Percentiles rank a stretch among this genome's conserved stretches.
phyloP scores from a whole-genome alignment of 2,888 invertebrate genomes.

The Macaria notata region DNA sequence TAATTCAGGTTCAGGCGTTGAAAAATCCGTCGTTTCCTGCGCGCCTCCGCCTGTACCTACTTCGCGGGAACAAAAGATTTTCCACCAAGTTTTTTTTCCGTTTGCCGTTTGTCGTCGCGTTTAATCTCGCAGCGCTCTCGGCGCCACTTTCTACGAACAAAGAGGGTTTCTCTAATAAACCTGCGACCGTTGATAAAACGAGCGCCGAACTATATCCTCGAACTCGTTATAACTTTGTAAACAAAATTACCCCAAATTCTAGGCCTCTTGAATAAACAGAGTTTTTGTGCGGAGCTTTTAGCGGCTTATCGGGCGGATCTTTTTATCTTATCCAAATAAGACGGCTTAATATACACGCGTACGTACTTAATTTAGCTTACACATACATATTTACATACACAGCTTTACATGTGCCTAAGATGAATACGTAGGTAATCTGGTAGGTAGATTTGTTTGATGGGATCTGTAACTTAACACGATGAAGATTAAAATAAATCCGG shows the following conservation, averaged over 20 bases:
- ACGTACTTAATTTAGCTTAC: no score
- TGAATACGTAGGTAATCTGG: no score
- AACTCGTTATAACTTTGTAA: slow-evolving; percentile 10
- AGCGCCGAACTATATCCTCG: slow-evolving; percentile 3
- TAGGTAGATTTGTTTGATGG: no score
- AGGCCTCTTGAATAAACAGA: not conserved
- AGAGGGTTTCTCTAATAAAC: slow-evolving; percentile 8
- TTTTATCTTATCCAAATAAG: slow-evolving; percentile 5
- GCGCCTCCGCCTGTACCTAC: not conserved
- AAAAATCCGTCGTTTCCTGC: no score
- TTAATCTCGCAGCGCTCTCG: slow-evolving; percentile 8
- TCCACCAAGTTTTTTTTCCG: slow-evolving; percentile 7
- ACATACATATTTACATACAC: no score
- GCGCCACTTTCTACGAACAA: slow-evolving; percentile 9
- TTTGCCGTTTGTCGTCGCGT: slow-evolving; percentile 11
- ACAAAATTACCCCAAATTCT: slow-evolving; percentile 8
- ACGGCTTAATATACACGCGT: not conserved
- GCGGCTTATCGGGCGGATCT: slow-evolving; percentile 7
- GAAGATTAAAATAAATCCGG: no score
- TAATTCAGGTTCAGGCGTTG: no score
- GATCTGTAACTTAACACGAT: no score
- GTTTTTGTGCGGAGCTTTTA: not conserved
- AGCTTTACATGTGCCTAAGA: no score
- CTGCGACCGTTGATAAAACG: slow-evolving; percentile 5
- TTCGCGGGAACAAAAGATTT: slow-evolving; percentile 8